Base-by-base conservation (phyloP, 2,797 vertebrate species). In the Parauchenoglanis ngamensis region DNA sequence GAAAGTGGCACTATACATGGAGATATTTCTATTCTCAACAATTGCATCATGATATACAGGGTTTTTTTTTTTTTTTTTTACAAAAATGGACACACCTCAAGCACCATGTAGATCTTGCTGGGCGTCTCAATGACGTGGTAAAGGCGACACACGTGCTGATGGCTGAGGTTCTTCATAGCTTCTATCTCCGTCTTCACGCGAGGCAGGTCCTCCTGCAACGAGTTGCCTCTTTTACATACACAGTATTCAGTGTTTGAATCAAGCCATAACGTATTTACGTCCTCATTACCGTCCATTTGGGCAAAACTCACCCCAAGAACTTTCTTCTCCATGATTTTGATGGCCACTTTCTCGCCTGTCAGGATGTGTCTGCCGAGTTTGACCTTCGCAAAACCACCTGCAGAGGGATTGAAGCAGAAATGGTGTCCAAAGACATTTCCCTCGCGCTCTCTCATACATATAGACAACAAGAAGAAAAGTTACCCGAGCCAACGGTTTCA, bases 381-480 rank as follows among this genome's bases (percentile, higher is more conserved):
- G 63, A 99, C 98, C 91, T 99, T 99, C 21, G 97, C 98, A 93
- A 99, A 99, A 17, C 98, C 98, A 90, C 98, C 98, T 99, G 91
- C 81, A 90, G 70, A 49, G 11, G 40, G 5, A 70, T 1, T 0
- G 1, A 35, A 17, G 7, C 19, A 57, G 5, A 25, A 4, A 7
- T 4, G 5, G 40, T 23, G 31, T 68, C 63, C n/a, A 61, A 72
- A n/a, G 5, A 56, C 12, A 4, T 56, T 83, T 35, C 75, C 0
- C 0, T 49, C 72, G n/a, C 35, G 0, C 2, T 25, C 11, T 11
- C 1, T 2, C 11, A 59, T 19, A 57, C 11, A n/a, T 2, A 13
- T 11, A 13, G 7, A 46, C n/a, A 56, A 23, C 12, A 21, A 21
- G 25, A 3, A 52, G 44, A 49, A 61, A 44, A 5, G 31, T 83